Evolutionary conservation across 2,797 vertebrate species (phyloP).

Genomic region (Gymnopithys bicolor): DNA sequence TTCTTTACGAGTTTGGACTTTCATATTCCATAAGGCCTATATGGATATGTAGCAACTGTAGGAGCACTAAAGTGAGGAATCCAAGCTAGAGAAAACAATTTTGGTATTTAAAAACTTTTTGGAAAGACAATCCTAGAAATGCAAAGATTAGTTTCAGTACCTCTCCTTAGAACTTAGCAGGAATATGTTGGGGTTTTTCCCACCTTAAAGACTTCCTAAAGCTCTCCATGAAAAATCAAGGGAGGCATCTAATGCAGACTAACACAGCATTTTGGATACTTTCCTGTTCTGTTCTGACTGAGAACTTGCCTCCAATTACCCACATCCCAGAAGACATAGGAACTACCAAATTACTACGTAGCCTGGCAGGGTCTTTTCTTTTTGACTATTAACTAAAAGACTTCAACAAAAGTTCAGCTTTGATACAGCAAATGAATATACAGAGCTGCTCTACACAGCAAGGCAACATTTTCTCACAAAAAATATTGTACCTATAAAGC

Average conservation of each 20-base stretch:
- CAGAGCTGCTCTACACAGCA: neutral
- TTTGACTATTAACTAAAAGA: neutral
- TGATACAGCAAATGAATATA: neutral
- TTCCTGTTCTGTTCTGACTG: neutral
- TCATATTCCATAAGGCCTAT: neutral
- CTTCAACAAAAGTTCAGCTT: neutral
- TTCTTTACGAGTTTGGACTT: neutral
- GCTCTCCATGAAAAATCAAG: neutral
- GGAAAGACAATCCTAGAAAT: neutral
- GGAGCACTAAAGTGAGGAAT: neutral
- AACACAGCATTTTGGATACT: neutral
- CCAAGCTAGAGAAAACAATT: neutral
- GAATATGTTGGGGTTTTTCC: accelerated
- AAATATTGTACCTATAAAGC: neutral
- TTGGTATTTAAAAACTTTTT: neutral
- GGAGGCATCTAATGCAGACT: neutral
- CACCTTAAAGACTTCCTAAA: neutral
- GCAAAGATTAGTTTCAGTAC: neutral
- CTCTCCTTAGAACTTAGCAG: neutral
- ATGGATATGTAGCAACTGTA: neutral
- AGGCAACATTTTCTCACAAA: neutral
- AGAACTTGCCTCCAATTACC: neutral
- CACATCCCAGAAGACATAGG: neutral
- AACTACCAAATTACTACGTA: neutral
- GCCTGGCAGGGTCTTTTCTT: neutral